Evolutionary conservation across 2,113 vertebrate species (phyloP), one percentile per base, ranked within the genome.

Genomic region (Melozone crissalis): DNA sequence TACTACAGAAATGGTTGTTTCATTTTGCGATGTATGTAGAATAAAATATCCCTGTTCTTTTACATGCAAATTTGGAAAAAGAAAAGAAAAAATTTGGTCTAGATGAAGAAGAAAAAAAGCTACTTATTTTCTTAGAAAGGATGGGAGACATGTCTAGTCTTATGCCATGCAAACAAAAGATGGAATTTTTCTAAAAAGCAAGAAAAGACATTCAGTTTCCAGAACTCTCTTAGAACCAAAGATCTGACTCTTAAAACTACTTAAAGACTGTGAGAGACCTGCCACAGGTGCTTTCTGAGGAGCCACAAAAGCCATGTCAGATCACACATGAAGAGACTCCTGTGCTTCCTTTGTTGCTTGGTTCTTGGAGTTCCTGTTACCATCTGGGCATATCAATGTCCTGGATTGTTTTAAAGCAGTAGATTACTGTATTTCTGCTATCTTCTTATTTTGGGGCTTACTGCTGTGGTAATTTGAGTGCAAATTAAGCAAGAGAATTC

Each of bases 401-500:
- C 13, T 81, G 24, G 33, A 75, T 68, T 82, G 87, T 72, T 91
- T 79, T 46, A 71, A 89, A 87, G 62, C 12, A 61, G 21, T 52
- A 81, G n/a, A 44, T 63, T 27, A 23, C 49, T 68, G 5, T 75
- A 15, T 46, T 24, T 65, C 17, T 83, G 30, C 35, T 57, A 17
- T 49, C 43, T 87, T 68, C 49, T 94, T 84, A 57, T 73, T 94
- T 68, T 49, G 71, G 82, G 41, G 49, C 57, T 85, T 62, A 43
- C 49, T 88, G 49, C 75, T 84, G 68, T 78, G 49, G 39, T 74
- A 84, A 81, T 93, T 85, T 47, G 71, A 74, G 78, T 67, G 59
- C 75, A 91, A 91, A 85, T 95, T 85, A 94, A 74, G 59, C 1
- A 5, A 65, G 51, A 83, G 75, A 89, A 83, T 90, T 86, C 79